Evolutionary conservation across 1,140 invertebrate genomes (phyloP).

Genomic region (Hermetia illucens): DNA sequence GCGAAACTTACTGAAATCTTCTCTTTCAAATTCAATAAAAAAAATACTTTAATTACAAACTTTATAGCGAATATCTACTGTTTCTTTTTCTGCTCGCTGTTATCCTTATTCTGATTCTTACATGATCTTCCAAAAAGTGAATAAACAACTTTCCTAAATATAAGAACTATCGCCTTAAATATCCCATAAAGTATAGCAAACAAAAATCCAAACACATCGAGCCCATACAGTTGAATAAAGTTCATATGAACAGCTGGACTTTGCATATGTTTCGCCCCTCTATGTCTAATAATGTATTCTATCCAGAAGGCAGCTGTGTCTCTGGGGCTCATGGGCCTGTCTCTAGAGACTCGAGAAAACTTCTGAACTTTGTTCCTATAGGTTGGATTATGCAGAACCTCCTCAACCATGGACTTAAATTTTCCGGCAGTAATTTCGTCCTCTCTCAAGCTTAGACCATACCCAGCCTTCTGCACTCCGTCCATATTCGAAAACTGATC

Average conservation of each 20-base stretch:
- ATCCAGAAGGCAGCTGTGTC: slow-evolving; percentile 40
- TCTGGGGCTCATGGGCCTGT: slow-evolving; percentile 33
- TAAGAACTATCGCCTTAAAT: no score
- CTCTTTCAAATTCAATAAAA: no score
- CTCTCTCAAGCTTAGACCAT: slow-evolving; percentile 29
- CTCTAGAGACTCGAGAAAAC: slow-evolving; percentile 31
- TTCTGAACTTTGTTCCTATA: slow-evolving; percentile 9
- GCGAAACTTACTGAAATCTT: no score
- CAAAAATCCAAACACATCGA: slow-evolving; percentile 9
- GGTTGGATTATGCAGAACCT: slow-evolving; percentile 20
- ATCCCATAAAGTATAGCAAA: no score
- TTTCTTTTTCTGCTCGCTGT: no score
- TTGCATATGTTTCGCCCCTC: slow-evolving; percentile 24
- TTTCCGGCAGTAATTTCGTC: slow-evolving; percentile 23
- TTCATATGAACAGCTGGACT: not conserved
- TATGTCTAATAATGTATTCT: no score
- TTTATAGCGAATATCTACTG: no score
- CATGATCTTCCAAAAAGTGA: no score
- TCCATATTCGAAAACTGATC: slow-evolving; percentile 44
- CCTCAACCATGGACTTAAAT: slow-evolving; percentile 19
- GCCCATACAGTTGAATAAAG: not conserved
- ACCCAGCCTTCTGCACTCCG: slow-evolving; percentile 31
- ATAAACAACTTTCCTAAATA: no score
- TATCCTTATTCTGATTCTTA: no score
- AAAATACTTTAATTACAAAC: no score